Evolutionary conservation across 1,140 invertebrate species (phyloP), one percentile per base, ranked within the genome.

Genomic region (Formica selysi): DNA sequence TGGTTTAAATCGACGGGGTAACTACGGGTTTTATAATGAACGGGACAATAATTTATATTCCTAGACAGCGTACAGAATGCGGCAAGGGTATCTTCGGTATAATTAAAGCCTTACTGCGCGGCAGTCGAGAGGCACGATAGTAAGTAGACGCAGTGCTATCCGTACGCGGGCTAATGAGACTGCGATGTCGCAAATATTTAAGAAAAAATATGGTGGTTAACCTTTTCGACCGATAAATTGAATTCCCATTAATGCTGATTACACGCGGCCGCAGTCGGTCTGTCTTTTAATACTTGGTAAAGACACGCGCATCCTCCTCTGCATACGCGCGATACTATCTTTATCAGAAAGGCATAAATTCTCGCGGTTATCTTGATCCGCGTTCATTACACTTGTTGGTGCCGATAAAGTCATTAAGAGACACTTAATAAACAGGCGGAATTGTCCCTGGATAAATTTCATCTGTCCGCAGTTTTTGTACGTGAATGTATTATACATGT

Each of bases 321-420:
- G 51, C 59, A 48, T 13, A 11, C 29, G 48, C 0, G 36, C 81
- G 91, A 91, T 91, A 90, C 51, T 65, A 91, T 91, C 90, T 90
- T 86, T 67, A 74, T 11, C 57, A 64, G 76, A 81, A 86, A 87
- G 62, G 74, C 76, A 90, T 90, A 91, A 90, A 85, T 89, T 85
- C 54, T 44, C 67, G 64, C 26, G 32, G 22, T 65, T 90, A 91
- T 92, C 90, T 85, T 78, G 85, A 92, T 92, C 51, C 54, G 11
- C 62, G 68, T 80, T 87, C 78, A 71, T 81, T 74, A 80, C 68
- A 62, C 51, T 38, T 36, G 36, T 26, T 65, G 41, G 64, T 81
- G 62, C 36, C 84, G 84, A 92, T 91, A 90, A 59, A 92, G 90
- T 87, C 89, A 71, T 91, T 91, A 91, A 73, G 70, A 81, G 78